Evolutionary conservation across 2,888 invertebrate genomes (phyloP).

Genomic region (Odontothrips loti): DNA sequence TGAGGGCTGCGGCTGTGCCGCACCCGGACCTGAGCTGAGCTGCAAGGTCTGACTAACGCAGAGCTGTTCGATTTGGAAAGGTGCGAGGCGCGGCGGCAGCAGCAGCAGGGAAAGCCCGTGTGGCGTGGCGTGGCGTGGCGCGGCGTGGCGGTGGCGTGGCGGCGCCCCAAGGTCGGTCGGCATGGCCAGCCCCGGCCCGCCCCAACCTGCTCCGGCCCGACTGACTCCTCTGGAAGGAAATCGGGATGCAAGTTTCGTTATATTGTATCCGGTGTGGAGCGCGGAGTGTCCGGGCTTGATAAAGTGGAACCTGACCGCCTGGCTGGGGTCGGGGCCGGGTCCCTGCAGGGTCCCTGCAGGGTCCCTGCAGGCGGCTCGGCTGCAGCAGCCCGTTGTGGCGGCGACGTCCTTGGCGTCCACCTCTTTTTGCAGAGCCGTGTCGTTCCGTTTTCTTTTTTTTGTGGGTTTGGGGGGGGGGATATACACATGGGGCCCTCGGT

Average conservation of each 20-base stretch:
- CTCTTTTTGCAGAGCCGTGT: too few relatives aligned
- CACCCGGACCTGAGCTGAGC: background rate
- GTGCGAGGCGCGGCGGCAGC: background rate
- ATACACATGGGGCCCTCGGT: too few relatives aligned
- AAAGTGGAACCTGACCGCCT: too few relatives aligned
- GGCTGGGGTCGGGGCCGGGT: too few relatives aligned
- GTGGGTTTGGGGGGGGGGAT: too few relatives aligned
- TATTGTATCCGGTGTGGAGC: background rate
- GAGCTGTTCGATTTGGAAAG: background rate
- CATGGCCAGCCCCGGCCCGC: background rate
- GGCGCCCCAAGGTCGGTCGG: background rate
- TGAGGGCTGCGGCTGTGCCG: background rate
- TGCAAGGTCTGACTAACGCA: background rate
- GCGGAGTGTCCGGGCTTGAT: too few relatives aligned
- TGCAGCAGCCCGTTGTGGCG: too few relatives aligned
- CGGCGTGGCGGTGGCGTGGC: background rate
- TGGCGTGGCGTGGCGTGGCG: background rate
- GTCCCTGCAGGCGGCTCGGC: too few relatives aligned
- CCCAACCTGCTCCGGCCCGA: background rate
- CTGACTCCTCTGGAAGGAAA: background rate
- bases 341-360: too few relatives aligned
- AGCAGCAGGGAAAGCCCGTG: background rate
- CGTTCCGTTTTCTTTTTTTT: too few relatives aligned
- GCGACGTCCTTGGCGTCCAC: too few relatives aligned
- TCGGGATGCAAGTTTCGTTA: constrained; percentile 4